Evolutionary conservation across 2,888 invertebrate species (phyloP).

Genomic region (Drosophila percnosoma): DNA sequence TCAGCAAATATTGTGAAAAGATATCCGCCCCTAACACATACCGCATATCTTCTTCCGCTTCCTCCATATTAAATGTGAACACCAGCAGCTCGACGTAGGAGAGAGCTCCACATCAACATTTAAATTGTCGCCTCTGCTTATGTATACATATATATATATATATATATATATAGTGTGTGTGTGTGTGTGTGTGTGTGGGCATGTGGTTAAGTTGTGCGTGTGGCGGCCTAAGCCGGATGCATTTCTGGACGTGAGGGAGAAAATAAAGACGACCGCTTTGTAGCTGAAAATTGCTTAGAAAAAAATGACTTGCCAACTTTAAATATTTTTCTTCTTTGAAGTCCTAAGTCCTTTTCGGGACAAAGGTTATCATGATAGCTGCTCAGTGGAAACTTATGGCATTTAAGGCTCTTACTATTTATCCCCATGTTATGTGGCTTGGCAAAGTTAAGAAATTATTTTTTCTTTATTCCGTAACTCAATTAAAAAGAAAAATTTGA

Average conservation of each 20-base stretch:
- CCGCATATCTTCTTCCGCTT: not conserved
- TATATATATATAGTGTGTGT: not conserved
- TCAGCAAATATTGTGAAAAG: conserved; percentile 79
- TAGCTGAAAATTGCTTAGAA: conserved; percentile 1
- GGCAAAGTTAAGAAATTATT: not conserved
- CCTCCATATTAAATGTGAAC: conserved; percentile 48
- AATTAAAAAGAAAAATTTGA: not conserved
- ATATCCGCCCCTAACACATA: conserved; percentile 42
- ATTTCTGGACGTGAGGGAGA: conserved; percentile 8
- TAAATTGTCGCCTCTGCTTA: conserved; percentile 45
- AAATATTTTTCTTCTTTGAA: not conserved
- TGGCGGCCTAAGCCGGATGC: conserved; percentile 34
- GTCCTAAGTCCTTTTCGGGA: not conserved
- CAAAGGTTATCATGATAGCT: not conserved
- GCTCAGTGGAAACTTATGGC: not conserved
- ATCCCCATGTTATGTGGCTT: not conserved
- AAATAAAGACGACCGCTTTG: conserved; percentile 3
- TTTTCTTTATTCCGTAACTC: not conserved
- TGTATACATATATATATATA: conserved; percentile 1
- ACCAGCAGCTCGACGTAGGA: conserved; percentile 34
- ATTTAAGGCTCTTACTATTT: not conserved
- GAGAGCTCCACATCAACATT: conserved; percentile 66
- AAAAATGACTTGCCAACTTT: not conserved
- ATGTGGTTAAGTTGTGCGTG: conserved; percentile 5
- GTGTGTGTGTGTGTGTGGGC: conserved; percentile 2